Evolutionary conservation across 1,140 invertebrate genomes (phyloP).

Genomic region (Drosophila melanica): DNA sequence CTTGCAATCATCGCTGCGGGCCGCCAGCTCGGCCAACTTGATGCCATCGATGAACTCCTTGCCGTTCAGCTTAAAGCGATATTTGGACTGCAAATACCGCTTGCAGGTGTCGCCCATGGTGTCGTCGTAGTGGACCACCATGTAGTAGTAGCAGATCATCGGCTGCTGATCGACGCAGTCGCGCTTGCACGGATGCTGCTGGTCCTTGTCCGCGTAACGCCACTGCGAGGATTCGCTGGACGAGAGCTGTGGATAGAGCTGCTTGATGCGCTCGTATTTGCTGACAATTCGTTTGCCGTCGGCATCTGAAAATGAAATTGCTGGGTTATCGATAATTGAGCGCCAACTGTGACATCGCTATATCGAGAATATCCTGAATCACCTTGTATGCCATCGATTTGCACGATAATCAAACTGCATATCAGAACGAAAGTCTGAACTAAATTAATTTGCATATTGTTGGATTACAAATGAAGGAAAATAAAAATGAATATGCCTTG

Average conservation of each 20-base stretch:
- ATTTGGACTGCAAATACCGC: slow-evolving; percentile 65
- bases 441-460: slow-evolving; percentile 51
- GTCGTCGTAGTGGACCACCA: slow-evolving; percentile 79
- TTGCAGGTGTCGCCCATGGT: slow-evolving; percentile 73
- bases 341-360: background rate
- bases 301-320: slow-evolving; percentile 43
- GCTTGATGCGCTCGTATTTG: slow-evolving; percentile 67
- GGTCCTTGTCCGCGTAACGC: slow-evolving; percentile 65
- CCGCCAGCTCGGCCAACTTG: slow-evolving; percentile 38
- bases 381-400: slow-evolving; percentile 74
- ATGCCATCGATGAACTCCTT: slow-evolving; percentile 63
- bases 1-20: slow-evolving; percentile 85
- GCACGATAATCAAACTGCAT: slow-evolving; percentile 56
- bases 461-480: background rate
- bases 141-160: slow-evolving; percentile 82
- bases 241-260: slow-evolving; percentile 67
- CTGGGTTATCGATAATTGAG: slow-evolving; percentile 4
- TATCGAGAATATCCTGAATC: slow-evolving; percentile 6
- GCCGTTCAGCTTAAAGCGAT: slow-evolving; percentile 59
- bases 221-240: slow-evolving; percentile 59
- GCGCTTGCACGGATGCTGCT: slow-evolving; percentile 70
- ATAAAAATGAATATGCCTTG: slow-evolving; percentile 8
- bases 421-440: slow-evolving; percentile 46
- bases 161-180: slow-evolving; percentile 64
- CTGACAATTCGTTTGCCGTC: slow-evolving; percentile 67